Evolutionary conservation across 2,113 vertebrate genomes (phyloP).

Genomic region (Dicentrarchus labrax): DNA sequence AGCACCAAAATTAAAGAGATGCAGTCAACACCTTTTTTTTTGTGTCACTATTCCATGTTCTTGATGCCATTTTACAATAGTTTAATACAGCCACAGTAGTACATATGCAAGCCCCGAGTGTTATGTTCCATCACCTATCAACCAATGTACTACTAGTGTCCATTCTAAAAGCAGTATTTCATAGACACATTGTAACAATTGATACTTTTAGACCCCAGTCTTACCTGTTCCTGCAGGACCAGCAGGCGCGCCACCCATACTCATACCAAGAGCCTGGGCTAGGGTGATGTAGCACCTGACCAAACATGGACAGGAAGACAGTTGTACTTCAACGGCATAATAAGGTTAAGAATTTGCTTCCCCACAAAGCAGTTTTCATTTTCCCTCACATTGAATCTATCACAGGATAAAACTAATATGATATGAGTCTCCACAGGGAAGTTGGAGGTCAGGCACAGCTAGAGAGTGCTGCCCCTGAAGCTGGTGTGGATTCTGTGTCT

Average conservation of each 20-base stretch:
- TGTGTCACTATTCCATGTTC: neutral
- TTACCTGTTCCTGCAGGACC: constrained; percentile 97
- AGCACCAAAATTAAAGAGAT: neutral
- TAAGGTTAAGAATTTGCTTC: neutral
- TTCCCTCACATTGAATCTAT: neutral
- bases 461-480: neutral
- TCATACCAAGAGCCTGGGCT: constrained; percentile 97
- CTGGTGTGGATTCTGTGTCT: constrained; percentile 1
- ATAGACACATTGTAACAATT: neutral
- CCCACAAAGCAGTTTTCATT: neutral
- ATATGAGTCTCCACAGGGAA: constrained; percentile 10
- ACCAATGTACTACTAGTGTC: neutral
- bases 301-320: constrained; percentile 27
- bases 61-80: neutral
- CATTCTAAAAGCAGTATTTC: neutral
- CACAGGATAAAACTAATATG: constrained; percentile 3
- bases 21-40: neutral
- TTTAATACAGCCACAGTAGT: neutral
- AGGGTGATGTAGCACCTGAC: constrained; percentile 96
- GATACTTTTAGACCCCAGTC: constrained; percentile 64
- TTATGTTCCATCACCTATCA: neutral
- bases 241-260: constrained; percentile 95
- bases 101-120: neutral
- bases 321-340: neutral
- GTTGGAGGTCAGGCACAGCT: constrained; percentile 12